Base-by-base conservation (phyloP, 2,113 vertebrate species). In the Notiomystis cincta region DNA sequence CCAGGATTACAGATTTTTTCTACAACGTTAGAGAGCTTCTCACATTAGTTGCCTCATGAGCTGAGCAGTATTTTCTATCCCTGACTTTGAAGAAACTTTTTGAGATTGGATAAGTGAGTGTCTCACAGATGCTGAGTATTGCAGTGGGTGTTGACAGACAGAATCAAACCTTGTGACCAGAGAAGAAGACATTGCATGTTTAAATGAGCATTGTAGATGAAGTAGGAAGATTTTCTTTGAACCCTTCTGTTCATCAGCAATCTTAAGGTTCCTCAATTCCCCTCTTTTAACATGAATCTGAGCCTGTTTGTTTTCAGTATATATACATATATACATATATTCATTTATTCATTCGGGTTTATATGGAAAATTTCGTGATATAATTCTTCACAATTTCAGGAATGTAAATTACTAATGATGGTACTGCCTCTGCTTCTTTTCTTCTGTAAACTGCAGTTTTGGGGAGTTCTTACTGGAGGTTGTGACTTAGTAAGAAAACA, bases 131-230 rank as follows among this genome's bases (percentile, higher is more conserved):
- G 8, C 15, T 24, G 11, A 76, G 9, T 25, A 31, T 82, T 82
- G 25, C 15, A 69, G 72, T 23, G 42, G 6, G 8, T 57, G 15
- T 35, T 60, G 54, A 71, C 53, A 44, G 20, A 48, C 7, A 45
- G 20, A 77, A 93, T 42, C 23, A 73, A 87, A 45, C 6, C 20
- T 33, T 51, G 18, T 56, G 35, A 23, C 13, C 13, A 24, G n/a
- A 60, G 18, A 44, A 48, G 2, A 76, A 42, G 5, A 24, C 0
- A 1, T 40, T 88, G 15, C 2, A 6, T 33, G 13, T 54, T 57
- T 13, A 21, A 83, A 64, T 61, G 15, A 69, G 5, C 14, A 64
- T 20, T 56, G 38, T 15, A 62, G 45, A 30, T 22, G 21, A 1
- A 3, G 20, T 21, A 87, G 38, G 15, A 71, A 85, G 9, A 47